Evolutionary conservation across 2,797 vertebrate genomes (phyloP), one percentile per base, ranked within the genome.

Genomic region (Bryconaethiops microstoma): DNA sequence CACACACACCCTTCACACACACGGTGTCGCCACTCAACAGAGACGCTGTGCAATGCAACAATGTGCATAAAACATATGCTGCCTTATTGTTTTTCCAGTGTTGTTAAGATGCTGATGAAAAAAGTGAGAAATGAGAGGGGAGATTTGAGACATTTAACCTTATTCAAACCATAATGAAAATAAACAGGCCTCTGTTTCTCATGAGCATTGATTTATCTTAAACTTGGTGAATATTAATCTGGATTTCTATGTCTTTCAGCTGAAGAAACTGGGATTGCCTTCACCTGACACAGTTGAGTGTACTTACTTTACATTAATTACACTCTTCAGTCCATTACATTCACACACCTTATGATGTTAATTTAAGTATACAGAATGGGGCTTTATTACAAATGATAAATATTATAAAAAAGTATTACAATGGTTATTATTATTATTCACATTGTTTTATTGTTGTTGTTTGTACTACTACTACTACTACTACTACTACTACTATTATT

Each of bases 1-100:
- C 87, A 88, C 78, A 55, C 91, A 67, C 92, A 88, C 87, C 87
- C 89, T 91, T 91, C 92, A 90, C 88, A 86, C 86, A 85, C 86
- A 86, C 87, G 88, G 91, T 91, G 92, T 93, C 88, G 88, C 91
- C 93, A 93, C 90, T 94, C 94, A 94, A 94, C 83, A 86, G 90
- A 93, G 82, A 94, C 93, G 92, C 92, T 92, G 92, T 93, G 90
- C 88, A 91, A 94, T 90, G 91, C 93, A 95, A 89, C 89, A 90
- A 92, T 90, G 93, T 94, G 93, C 89, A 91, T 90, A 83, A 92
- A 92, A 91, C 94, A 95, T 95, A 95, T 95, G 94, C 92, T 91
- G 87, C 86, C 85, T 88, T 84, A 87, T 89, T 91, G 84, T 74
- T 69, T 48, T 55, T 78, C 67, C 60, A 74, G 23, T 52, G 65